Evolutionary conservation across 23 tunicate genomes (phyloP).

Genomic region (Ascidia mentula): DNA sequence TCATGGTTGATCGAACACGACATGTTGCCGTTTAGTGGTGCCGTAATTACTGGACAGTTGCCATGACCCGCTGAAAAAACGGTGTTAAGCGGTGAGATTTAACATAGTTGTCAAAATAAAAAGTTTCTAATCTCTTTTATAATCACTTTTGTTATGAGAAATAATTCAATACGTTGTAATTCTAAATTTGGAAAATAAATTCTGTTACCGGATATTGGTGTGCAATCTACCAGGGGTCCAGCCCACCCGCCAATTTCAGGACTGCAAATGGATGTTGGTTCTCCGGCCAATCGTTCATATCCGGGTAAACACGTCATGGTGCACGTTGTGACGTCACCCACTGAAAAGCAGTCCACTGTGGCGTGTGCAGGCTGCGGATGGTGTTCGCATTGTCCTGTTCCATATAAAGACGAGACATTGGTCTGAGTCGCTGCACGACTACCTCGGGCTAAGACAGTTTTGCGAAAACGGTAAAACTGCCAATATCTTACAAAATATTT

Average conservation of each 20-base stretch:
- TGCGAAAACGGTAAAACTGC: too few species aligned
- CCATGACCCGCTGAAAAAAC: neutral
- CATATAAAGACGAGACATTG: too few species aligned
- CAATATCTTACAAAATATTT: too few species aligned
- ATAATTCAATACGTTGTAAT: too few species aligned
- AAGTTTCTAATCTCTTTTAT: too few species aligned
- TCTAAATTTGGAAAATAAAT: too few species aligned
- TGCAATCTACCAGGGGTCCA: neutral
- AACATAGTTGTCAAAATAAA: too few species aligned
- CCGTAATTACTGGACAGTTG: neutral
- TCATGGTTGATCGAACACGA: neutral
- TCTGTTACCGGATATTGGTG: neutral
- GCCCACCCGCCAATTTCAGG: neutral
- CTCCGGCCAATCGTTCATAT: constrained; percentile 3
- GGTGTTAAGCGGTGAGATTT: too few species aligned
- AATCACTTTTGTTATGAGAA: too few species aligned
- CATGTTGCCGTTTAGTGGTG: neutral
- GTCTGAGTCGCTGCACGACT: too few species aligned
- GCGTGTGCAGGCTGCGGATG: neutral
- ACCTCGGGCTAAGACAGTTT: too few species aligned
- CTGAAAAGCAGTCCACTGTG: neutral
- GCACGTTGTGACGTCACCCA: neutral
- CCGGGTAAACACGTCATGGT: constrained; percentile 3
- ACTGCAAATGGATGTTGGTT: neutral
- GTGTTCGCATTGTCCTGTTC: neutral